These are phyloP conservation scores for Triplophysa rosa DNA, from an alignment of 2,113 vertebrate genomes.

Conservation along the genomic window DNA sequence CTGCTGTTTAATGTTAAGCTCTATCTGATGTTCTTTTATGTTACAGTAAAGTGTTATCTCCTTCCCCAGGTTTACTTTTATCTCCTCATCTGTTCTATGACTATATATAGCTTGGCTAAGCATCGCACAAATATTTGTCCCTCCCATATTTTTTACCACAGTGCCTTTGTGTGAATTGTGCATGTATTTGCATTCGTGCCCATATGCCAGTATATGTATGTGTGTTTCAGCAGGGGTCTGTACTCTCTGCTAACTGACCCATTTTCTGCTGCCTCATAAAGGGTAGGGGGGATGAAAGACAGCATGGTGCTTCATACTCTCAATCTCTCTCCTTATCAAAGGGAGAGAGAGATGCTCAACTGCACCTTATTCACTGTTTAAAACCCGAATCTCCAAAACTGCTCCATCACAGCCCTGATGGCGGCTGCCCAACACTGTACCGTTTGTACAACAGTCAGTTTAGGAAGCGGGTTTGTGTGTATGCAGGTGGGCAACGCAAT, in stretches of 20 bases:
- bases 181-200: conserved; percentile 17
- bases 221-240: conserved; percentile 42
- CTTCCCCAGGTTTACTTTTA: background rate
- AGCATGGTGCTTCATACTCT: conserved; percentile 20
- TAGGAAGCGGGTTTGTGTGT: background rate
- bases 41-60: background rate
- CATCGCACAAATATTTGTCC: background rate
- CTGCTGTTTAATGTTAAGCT: background rate
- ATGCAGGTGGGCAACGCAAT: background rate
- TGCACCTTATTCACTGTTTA: conserved; percentile 13
- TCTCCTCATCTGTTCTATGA: background rate
- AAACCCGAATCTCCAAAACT: background rate
- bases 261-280: conserved; percentile 60
- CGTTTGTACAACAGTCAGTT: conserved; percentile 9
- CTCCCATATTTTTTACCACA: background rate
- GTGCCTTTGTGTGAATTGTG: background rate
- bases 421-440: background rate
- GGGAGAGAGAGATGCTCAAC: conserved; percentile 12
- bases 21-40: background rate
- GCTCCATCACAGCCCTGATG: background rate
- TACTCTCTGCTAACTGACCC: conserved; percentile 64
- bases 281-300: conserved; percentile 48
- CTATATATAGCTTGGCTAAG: background rate
- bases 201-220: conserved; percentile 8
- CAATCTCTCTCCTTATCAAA: conserved; percentile 47